Base-by-base conservation (phyloP, 1,140 invertebrate genomes). In the Thaumatotibia leucotreta region DNA sequence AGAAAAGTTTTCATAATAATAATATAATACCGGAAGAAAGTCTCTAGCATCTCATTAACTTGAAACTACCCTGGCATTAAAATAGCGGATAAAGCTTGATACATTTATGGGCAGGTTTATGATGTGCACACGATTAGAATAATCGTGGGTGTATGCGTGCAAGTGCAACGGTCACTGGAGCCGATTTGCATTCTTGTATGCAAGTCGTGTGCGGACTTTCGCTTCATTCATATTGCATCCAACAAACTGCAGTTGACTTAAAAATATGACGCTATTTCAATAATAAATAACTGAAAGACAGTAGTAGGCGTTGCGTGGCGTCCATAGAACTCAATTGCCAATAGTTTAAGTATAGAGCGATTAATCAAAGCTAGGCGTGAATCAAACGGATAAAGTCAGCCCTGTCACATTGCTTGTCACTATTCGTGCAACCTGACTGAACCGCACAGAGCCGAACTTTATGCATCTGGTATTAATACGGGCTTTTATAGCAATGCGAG, bases 171-270 rank as follows among this genome's bases (percentile, higher is more conserved):
- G 73, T 77, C 80, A 82, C 79, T 70, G 76, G 74, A 69, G 72
- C 64, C 73, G 70, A 84, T 84, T 83, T 80, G 79, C 84, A 84
- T 83, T 78, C 78, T 70, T 52, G 74, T 85, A 81, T 80, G 80
- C 79, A 81, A 83, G 83, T 80, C 71, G 52, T 69, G 75, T 70
- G 75, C 68, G 64, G 73, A 83, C 83, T 87, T 86, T 89, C 83
- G 76, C 80, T 76, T 73, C 66, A 68, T 72, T 73, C 65, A 70
- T 70, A 66, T 69, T 49, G 67, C 66, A 63, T 64, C n/a, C 32
- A 49, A 87, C 88, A 89, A 90, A 90, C 88, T 90, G 88, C 88
- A 89, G 83, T 90, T 89, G 86, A 89, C 88, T 79, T 68, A 66
- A 66, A 70, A 62, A 20, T 49, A 31, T 33, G 14, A 62, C 33